Percentiles rank a stretch among this genome's conserved stretches.
Evolutionary conservation across 2,797 vertebrate genomes (phyloP).

Genomic region (Hyperoplus immaculatus): DNA sequence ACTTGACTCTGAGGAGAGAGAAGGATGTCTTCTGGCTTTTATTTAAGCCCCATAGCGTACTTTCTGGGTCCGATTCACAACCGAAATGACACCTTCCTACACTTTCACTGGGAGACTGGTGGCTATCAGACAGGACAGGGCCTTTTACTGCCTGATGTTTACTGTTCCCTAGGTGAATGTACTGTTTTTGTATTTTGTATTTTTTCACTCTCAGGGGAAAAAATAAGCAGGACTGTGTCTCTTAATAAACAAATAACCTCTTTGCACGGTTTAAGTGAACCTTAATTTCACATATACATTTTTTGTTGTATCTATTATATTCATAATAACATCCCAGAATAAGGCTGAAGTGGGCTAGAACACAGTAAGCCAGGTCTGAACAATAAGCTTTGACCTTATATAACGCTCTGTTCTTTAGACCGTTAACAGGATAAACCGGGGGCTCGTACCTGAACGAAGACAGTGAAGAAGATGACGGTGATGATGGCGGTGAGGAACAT

Average conservation of each 20-base stretch:
- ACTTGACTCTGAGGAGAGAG: constrained; percentile 23
- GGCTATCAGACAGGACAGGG: not conserved
- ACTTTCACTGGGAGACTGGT: constrained; percentile 5
- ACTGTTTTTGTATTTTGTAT: not conserved
- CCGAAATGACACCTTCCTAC: constrained; percentile 7
- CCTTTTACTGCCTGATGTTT: not conserved
- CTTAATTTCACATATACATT: not conserved
- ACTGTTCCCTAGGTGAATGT: not conserved
- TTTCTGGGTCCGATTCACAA: constrained; percentile 13
- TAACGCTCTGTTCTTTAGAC: no score
- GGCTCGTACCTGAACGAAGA: constrained; percentile 94
- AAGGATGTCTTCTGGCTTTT: constrained; percentile 33
- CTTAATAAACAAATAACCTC: not conserved
- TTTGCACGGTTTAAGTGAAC: not conserved
- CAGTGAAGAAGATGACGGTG: constrained; percentile 98
- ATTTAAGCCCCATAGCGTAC: constrained; percentile 55
- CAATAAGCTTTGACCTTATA: no score
- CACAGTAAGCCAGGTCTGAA: not conserved
- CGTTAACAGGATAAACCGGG: no score
- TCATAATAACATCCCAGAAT: not conserved
- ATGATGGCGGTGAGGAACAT: constrained; percentile 99
- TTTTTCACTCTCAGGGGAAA: not conserved
- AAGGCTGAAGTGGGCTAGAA: not conserved
- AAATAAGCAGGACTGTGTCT: not conserved
- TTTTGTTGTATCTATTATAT: not conserved